Conservation (phyloP, 2,797 vertebrate genomes). For the Cynodonichthys magdalenae region DNA sequence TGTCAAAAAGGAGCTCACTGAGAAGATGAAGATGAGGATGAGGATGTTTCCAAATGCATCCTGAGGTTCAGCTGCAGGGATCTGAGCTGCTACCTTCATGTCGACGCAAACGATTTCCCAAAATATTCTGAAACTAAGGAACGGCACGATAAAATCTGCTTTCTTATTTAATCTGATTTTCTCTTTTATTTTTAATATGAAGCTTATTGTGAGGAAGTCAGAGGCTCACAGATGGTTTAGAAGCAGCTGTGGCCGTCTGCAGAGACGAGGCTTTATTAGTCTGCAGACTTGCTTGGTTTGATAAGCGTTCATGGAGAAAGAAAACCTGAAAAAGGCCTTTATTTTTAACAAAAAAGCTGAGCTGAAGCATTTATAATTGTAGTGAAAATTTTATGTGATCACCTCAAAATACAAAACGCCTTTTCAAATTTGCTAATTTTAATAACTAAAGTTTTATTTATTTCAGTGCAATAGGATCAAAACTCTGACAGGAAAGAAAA, state of each 20-base stretch:
- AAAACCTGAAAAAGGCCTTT: background rate
- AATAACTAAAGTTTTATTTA: no score
- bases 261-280: conserved; percentile 24
- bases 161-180: background rate
- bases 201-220: conserved; percentile 4
- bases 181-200: background rate
- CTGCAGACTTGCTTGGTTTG: background rate
- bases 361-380: background rate
- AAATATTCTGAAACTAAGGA: conserved; percentile 24
- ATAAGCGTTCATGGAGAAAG: background rate
- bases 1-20: conserved; percentile 19
- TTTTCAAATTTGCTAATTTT: no score
- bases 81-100: background rate
- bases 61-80: conserved; percentile 29
- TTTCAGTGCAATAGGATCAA: no score
- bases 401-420: no score
- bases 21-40: conserved; percentile 9
- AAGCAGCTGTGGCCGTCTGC: conserved; percentile 6
- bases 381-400: no score
- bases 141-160: no score
- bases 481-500: no score
- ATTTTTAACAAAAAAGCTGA: background rate
- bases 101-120: conserved; percentile 10
- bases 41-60: conserved; percentile 9
- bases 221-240: no score